Base-by-base conservation (phyloP, 2,113 vertebrate genomes). In the Myiagra hebetior region DNA sequence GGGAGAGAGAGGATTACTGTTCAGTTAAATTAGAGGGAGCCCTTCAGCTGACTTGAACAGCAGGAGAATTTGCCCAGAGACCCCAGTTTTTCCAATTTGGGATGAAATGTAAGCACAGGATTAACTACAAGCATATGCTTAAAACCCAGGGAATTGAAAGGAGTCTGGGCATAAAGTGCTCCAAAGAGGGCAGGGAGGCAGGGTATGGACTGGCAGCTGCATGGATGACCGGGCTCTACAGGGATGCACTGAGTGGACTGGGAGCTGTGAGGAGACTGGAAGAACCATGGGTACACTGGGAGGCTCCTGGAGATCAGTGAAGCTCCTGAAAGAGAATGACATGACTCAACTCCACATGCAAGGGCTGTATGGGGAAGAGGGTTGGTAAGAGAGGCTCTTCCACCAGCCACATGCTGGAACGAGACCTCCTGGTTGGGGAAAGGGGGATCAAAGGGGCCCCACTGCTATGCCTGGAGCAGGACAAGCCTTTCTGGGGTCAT, bases 11-110 rank as follows among this genome's bases (percentile, higher is more conserved):
- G 89, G 94, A 97, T 97, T 97, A 97, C 27, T 37, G 39, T 15
- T 80, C 5, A 3, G 68, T 5, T 89, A 90, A 95, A 95, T 97
- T 95, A 95, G 83, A 97, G 80, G 89, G 91, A 96, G 91, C 69
- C 62, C 84, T 95, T 95, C 91, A 72, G 89, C 92, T 83, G 92
- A 87, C 91, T 93, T 47, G 83, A 96, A 96, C 94, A 95, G 96
- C 95, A 95, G 96, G 91, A 95, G 91, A 96, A 95, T 97, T 95
- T 93, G 91, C 84, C 86, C 86, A 33, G 86, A 91, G 91, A 96
- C 90, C 92, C 93, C 95, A 93, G 60, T 96, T 96, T 91, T 96
- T 92, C 76, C 88, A 64, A 39, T 84, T 91, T 93, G 80, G 91
- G 85, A 96, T 86, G 49, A 91, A 91, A 84, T 84, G 52, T 95